Evolutionary conservation across 1,140 invertebrate genomes (phyloP).

Genomic region (Neoseiulus cucumeris): DNA sequence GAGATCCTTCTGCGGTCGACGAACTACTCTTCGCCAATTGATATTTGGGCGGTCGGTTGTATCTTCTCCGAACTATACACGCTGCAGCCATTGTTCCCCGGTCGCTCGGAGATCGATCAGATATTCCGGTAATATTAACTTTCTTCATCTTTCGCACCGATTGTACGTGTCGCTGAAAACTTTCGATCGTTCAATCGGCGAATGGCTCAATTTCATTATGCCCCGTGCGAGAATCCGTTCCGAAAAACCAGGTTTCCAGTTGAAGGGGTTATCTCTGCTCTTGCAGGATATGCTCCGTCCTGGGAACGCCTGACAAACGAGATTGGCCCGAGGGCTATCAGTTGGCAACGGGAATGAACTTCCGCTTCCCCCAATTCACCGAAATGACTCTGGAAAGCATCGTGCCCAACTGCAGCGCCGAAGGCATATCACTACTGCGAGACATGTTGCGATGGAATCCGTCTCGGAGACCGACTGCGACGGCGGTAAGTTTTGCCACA

Average conservation of each 20-base stretch:
- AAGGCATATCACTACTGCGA: slow-evolving; percentile 62
- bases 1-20: slow-evolving; percentile 89
- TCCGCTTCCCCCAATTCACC: slow-evolving; percentile 74
- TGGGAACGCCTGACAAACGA: slow-evolving; percentile 81
- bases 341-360: slow-evolving; percentile 79
- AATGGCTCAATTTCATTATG: too few relatives aligned
- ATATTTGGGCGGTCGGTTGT: slow-evolving; percentile 89
- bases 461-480: slow-evolving; percentile 63
- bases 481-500: slow-evolving; percentile 55
- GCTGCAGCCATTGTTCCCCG: slow-evolving; percentile 89
- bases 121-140: slow-evolving; percentile 42
- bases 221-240: too few relatives aligned
- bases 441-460: slow-evolving; percentile 83
- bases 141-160: slow-evolving; percentile 29
- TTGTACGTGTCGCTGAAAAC: too few relatives aligned
- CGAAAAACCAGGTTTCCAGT: too few relatives aligned
- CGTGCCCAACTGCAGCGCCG: slow-evolving; percentile 59
- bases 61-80: slow-evolving; percentile 97
- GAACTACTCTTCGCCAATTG: slow-evolving; percentile 86
- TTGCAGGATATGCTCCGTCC: slow-evolving; percentile 63
- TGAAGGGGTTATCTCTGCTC: slow-evolving; percentile 12
- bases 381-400: slow-evolving; percentile 54
- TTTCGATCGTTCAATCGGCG: too few relatives aligned
- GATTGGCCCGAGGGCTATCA: slow-evolving; percentile 90
- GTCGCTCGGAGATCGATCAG: slow-evolving; percentile 83